These are phyloP conservation scores for Coluber constrictor DNA, from an alignment of 2,797 vertebrate species.

Conservation along the genomic window DNA sequence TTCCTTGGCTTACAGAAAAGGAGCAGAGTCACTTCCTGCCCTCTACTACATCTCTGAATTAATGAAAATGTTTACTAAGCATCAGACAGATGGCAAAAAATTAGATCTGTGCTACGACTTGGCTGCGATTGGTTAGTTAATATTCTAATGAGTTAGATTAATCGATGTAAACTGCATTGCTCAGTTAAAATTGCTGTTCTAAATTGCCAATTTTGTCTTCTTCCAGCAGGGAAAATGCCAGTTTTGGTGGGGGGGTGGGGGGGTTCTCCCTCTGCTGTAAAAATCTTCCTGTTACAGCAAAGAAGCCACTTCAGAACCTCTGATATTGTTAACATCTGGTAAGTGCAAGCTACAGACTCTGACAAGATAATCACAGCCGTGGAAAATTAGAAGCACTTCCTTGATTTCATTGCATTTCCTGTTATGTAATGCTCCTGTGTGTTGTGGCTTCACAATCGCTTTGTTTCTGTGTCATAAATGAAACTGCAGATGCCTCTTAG, in stretches of 20 bases:
- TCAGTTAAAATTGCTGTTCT: conserved; percentile 63
- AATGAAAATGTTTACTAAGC: conserved; percentile 58
- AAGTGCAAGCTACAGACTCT: conserved; percentile 67
- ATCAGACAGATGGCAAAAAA: conserved; percentile 55
- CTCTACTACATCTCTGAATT: conserved; percentile 43
- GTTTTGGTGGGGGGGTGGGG: not conserved
- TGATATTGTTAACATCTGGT: conserved; percentile 74
- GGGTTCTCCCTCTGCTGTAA: conserved; percentile 52
- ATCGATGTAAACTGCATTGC: conserved; percentile 69
- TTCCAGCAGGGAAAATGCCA: conserved; percentile 73
- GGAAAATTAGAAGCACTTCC: conserved; percentile 67
- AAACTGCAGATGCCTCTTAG: conserved; percentile 64
- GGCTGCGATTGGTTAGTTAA: conserved; percentile 60
- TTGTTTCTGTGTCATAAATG: conserved; percentile 60
- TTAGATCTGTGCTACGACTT: conserved; percentile 49
- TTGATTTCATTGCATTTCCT: conserved; percentile 64
- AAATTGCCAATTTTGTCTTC: conserved; percentile 70
- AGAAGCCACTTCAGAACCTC: conserved; percentile 62
- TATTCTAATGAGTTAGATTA: conserved; percentile 67
- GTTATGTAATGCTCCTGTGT: conserved; percentile 67
- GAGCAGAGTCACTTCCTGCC: conserved; percentile 16
- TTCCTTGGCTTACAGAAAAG: conserved; percentile 27
- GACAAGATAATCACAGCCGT: conserved; percentile 63
- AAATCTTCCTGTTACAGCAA: conserved; percentile 69
- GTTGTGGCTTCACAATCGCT: conserved; percentile 62